Base-by-base conservation (phyloP, 1,140 invertebrate genomes). In the Araneus ventricosus region DNA sequence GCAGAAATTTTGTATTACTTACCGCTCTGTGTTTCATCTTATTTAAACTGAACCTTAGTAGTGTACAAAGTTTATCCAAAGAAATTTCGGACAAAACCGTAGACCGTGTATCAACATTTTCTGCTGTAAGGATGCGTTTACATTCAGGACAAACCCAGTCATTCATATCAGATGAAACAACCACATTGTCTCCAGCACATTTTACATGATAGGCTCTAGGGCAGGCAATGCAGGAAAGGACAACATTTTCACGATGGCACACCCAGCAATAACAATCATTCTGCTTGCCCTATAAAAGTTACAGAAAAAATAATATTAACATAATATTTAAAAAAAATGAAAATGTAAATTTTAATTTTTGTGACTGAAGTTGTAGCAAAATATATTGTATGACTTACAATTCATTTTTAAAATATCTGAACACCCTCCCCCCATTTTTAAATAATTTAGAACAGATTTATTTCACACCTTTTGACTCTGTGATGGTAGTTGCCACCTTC, bases 91-190 rank as follows among this genome's bases (percentile, higher is more conserved):
- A 96, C 97, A 98, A 97, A 8, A 97, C 96, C 85, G 96, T 96
- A 6, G 97, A 97, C 91, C 96, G 95, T 34, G 96, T 97, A 94
- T 97, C 97, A 85, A 96, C 97, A 95, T 97, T 97, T 95, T 98
- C 98, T 34, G 97, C 97, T 95, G 97, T 96, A 94, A 98, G 96
- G 87, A 98, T 97, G 70, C 96, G 96, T 94, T 97, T 96, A 95
- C 98, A 99, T 95, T 99, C 98, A 0, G 97, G 97, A 95, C 98
- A 99, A 61, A 98, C 96, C 98, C 98, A 99, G 82, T 75, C 70
- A 22, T 17, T 30, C 10, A 34, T 20, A 34, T 97, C 96, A 34
- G 96, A 95, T 6, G 96, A 95, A 37, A 96, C 95, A 14, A 96
- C 96, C 17, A 8, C 8, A 7, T 94, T 93, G 30, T 94, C 82